Evolutionary conservation across 1,140 invertebrate genomes (phyloP), one percentile per base, ranked within the genome.

Genomic region (Cydia amplana): DNA sequence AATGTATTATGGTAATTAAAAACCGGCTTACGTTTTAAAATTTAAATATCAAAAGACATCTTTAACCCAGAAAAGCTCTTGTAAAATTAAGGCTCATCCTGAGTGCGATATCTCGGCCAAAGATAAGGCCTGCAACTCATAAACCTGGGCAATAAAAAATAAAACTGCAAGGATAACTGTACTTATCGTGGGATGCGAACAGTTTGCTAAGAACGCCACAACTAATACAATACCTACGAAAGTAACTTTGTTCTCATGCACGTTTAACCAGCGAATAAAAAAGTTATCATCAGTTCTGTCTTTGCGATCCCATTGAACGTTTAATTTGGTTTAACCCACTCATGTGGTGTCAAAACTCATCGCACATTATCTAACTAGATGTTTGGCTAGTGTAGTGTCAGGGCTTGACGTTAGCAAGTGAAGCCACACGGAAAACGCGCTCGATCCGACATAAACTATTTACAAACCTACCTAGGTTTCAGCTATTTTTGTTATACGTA

Each of bases 161-260:
- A 70, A 70, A 70, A 70, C 65, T 70, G 36, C 65, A 70, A 70
- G 36, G 65, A 36, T 70, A 70, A 70, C 65, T 70, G 65, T 70
- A 70, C 32, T 28, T 23, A 23, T n/a, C 20, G 55, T 60, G 55
- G 55, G 55, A 60, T 60, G 55, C 55, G 55, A 60, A 60, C 18
- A 60, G 16, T 23, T 60, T 12, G 10, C 51, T 55, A 60, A 60
- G 55, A 60, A 60, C 4, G n/a, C 49, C n/a, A 51, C 43, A 46
- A 14, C 12, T 46, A 46, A 46, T 18, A 60, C 55, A 60, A 60
- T 23, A 60, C 16, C 16, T 51, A 51, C 55, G 2, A 16, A 60
- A 12, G 0, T n/a, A 51, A 51, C 12, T 20, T 60, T 10, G 2
- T 60, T 60, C 55, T 20, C 18, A 60, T 23, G 1, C 20, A 60